Base-by-base conservation (phyloP, 1,140 invertebrate genomes). In the Papilio aristodemus region DNA sequence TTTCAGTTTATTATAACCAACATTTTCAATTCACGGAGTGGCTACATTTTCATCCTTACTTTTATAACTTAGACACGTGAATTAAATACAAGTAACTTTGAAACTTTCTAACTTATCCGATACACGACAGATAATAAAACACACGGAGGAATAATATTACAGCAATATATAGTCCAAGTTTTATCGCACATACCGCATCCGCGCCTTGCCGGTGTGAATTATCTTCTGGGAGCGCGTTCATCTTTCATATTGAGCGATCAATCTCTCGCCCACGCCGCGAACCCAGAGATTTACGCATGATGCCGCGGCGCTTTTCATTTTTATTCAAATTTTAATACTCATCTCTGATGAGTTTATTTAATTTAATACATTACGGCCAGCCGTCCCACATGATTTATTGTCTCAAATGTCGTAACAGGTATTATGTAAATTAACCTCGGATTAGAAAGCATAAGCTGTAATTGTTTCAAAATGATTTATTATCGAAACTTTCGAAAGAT, bases 181-280 rank as follows among this genome's bases (percentile, higher is more conserved):
- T n/a, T 27, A 43, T 9, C 38, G 14, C 19, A 1, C n/a, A 57
- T 68, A 62, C 66, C 71, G 67, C 67, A 68, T 68, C 71, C 71
- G 58, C 62, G 41, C 19, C 64, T 32, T 36, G 27, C 22, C 37
- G 22, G 22, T 22, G 62, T 64, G 43, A 38, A 64, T 64, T 43
- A 64, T 64, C 41, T 66, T 32, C 38, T 43, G n/a, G n/a, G 37
- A 39, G 64, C 54, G 36, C 74, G 71, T 70, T 77, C 79, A 80
- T 79, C 82, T 81, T 79, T 82, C 80, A 84, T 83, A 80, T 75
- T 70, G 74, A 69, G 77, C 78, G 72, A 86, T 86, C 84, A 85
- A 84, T 86, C 84, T 82, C 76, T 57, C 77, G 73, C 83, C 83
- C 77, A 85, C 83, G 62, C 74, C 46, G 50, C 38, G 7, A 46